Evolutionary conservation across 2,888 invertebrate genomes (phyloP), one percentile per base, ranked within the genome.

Genomic region (Empis stercorea): DNA sequence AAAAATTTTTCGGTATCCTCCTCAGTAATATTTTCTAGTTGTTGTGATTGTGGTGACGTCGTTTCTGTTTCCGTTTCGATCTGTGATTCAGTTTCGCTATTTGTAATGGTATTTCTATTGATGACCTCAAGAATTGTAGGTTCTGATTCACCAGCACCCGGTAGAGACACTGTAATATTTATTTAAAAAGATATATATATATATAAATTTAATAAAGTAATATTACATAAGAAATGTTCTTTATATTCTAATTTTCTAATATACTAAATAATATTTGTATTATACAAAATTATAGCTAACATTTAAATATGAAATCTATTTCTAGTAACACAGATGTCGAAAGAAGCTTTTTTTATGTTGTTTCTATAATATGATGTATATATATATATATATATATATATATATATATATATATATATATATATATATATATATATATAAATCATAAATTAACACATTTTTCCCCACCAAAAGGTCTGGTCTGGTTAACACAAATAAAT

Each of bases 111-210:
- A 46, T 51, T 51, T 48, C 61, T 58, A 55, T 65, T 67, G 59
- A 67, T 62, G 57, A 65, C 60, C 54, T 60, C 57, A 52, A 67
- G 56, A 57, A 67, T 66, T 39, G 66, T 61, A 54, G 63, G 63
- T 55, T 66, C 66, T 54, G 57, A 59, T 54, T 59, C 60, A 60
- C 63, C 63, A 59, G 66, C 65, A 56, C 68, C 68, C 57, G 69
- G 68, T 59, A 69, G 62, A 59, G 69, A 67, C 63, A 69, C 69
- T 69, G 52, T 16, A 57, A 20, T 20, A 20, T 20, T 20, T 20
- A 45, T 15, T n/a, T 34, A 13, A 34, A 5, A n/a, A 34, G 6
- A 34, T 34, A n/a, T 34, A 34, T 34, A 34, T 34, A 13, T 5
- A 34, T n/a, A n/a, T 5, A n/a, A 10, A 32, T 32, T 32, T 32